These are phyloP conservation scores for Mesoclemmys tuberculata DNA, from an alignment of 2,113 vertebrate species.

Conservation along the genomic window DNA sequence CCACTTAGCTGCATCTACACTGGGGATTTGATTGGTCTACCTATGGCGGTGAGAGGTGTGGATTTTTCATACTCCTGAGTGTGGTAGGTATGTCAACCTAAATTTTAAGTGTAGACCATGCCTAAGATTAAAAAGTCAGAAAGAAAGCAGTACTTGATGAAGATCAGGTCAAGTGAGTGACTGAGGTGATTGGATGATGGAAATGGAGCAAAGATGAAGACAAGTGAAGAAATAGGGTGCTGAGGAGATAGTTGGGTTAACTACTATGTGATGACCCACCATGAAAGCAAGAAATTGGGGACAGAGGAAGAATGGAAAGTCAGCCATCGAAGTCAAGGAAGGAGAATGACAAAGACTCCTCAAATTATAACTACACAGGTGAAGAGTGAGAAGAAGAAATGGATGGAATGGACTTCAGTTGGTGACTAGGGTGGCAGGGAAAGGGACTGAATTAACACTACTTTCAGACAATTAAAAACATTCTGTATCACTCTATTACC, in stretches of 20 bases:
- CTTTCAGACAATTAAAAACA: neutral
- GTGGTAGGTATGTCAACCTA: too few relatives aligned
- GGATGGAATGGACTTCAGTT: neutral
- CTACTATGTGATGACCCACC: neutral
- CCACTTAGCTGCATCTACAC: too few relatives aligned
- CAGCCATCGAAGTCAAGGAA: neutral
- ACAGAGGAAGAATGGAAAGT: neutral
- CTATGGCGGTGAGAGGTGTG: too few relatives aligned
- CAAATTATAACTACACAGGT: neutral
- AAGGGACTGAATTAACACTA: neutral
- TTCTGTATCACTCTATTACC: neutral
- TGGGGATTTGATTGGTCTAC: too few relatives aligned
- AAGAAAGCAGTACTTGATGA: neutral
- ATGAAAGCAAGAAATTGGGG: neutral
- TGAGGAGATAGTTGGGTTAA: rapidly evolving
- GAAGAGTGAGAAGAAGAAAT: neutral
- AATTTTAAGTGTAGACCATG: neutral
- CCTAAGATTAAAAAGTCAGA: neutral
- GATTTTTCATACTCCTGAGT: too few relatives aligned
- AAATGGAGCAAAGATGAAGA: neutral
- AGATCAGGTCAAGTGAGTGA: neutral
- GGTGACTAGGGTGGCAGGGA: neutral
- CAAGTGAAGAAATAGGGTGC: neutral
- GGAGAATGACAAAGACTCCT: neutral
- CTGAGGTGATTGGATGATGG: neutral